phyloP scores from a whole-genome alignment of 2,797 vertebrate genomes.

The Crocidura indochinensis region DNA sequence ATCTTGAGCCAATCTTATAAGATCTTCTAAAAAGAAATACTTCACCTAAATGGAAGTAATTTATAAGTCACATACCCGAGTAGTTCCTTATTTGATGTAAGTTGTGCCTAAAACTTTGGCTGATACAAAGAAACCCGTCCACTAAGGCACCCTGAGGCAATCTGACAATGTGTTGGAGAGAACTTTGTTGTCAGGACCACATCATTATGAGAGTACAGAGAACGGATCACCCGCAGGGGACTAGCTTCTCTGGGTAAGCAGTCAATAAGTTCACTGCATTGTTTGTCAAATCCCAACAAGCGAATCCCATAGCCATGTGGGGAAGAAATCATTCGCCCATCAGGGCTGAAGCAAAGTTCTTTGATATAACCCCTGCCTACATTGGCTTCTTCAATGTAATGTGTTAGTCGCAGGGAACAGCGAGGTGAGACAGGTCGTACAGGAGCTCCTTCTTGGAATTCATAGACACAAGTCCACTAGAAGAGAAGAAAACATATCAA shows the following conservation, averaged over 20 bases:
- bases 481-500: conserved; percentile 76
- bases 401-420: conserved; percentile 97
- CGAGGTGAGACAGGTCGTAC: conserved; percentile 96
- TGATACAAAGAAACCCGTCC: conserved; percentile 98
- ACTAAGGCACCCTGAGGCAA: conserved; percentile 99
- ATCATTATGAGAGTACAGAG: conserved; percentile 98
- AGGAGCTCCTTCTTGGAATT: conserved; percentile 98
- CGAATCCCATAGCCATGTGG: conserved; percentile 98
- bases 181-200: conserved; percentile 99
- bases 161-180: conserved; percentile 99
- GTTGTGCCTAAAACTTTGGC: conserved; percentile 96
- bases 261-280: conserved; percentile 97
- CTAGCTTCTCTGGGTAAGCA: conserved; percentile 96
- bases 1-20: conserved; percentile 78
- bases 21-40: conserved; percentile 82
- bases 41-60: conserved; percentile 88
- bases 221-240: conserved; percentile 96
- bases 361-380: conserved; percentile 99
- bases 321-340: conserved; percentile 98
- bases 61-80: conserved; percentile 75
- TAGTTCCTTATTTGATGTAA: conserved; percentile 80
- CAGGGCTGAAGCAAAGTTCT: conserved; percentile 98
- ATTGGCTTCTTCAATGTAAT: conserved; percentile 99
- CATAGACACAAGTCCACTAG: conserved; percentile 99
- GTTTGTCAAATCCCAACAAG: conserved; percentile 96